Evolutionary conservation across 1,140 invertebrate genomes (phyloP).

Genomic region (Venustaconcha ellipsiformis): DNA sequence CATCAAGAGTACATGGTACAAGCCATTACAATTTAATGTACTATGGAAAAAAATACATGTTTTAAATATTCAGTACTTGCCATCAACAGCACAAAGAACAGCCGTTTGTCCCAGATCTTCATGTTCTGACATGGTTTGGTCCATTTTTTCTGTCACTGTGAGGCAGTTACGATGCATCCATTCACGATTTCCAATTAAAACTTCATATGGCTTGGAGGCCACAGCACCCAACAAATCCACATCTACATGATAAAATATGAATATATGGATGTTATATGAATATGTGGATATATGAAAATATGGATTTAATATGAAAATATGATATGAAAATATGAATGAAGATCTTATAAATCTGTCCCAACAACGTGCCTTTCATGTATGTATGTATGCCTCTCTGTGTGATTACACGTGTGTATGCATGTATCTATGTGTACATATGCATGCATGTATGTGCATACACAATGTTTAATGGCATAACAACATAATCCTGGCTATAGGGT

Average conservation of each 20-base stretch:
- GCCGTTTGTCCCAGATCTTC: slow-evolving; percentile 92
- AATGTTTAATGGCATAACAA: too few relatives aligned
- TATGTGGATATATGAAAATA: background rate
- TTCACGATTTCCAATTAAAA: slow-evolving; percentile 94
- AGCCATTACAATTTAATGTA: background rate
- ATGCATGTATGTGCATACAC: too few relatives aligned
- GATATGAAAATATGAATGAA: background rate
- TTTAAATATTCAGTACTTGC: slow-evolving; percentile 12
- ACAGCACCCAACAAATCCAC: slow-evolving; percentile 38
- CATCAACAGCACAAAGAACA: slow-evolving; percentile 71
- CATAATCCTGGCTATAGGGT: too few relatives aligned
- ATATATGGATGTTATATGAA: background rate
- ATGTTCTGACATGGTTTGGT: slow-evolving; percentile 82
- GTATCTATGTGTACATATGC: too few relatives aligned
- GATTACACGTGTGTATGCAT: too few relatives aligned
- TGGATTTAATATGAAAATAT: slow-evolving; percentile 5
- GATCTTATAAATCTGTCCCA: too few relatives aligned
- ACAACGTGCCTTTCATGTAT: too few relatives aligned
- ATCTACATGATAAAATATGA: slow-evolving; percentile 24
- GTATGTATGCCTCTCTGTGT: too few relatives aligned
- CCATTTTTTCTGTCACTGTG: slow-evolving; percentile 79
- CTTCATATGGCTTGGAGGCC: slow-evolving; percentile 67
- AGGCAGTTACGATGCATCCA: slow-evolving; percentile 96
- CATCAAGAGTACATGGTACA: too few relatives aligned
- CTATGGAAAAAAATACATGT: background rate